phyloP scores from a whole-genome alignment of 2,113 vertebrate species.

The Thamnophis sirtalis region DNA sequence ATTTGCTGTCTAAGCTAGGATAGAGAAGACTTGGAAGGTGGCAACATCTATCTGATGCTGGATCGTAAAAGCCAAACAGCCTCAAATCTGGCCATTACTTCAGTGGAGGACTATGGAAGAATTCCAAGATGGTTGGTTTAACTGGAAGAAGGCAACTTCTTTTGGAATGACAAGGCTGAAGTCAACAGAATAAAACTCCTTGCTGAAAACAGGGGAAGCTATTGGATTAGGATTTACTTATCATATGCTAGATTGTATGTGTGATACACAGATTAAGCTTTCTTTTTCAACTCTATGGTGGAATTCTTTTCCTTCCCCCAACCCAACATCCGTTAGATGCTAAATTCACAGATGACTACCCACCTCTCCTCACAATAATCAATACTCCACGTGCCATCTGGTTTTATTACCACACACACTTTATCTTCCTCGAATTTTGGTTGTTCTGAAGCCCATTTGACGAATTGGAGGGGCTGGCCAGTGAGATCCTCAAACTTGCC shows the following conservation, averaged over 20 bases:
- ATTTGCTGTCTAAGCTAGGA: background rate
- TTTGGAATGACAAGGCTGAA: background rate
- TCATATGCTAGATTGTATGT: background rate
- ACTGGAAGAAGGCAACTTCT: background rate
- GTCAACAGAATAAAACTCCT: background rate
- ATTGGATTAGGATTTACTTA: background rate
- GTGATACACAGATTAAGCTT: background rate
- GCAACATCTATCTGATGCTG: background rate
- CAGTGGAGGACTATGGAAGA: background rate
- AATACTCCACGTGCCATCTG: background rate
- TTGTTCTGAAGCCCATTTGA: background rate
- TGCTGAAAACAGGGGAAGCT: background rate
- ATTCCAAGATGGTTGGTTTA: background rate
- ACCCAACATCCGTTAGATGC: background rate
- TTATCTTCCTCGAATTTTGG: background rate
- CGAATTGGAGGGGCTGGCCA: background rate
- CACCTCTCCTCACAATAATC: rapidly evolving
- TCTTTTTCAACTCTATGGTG: background rate
- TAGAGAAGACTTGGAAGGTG: background rate
- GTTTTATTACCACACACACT: background rate
- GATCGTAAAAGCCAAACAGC: background rate
- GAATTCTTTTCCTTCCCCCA: background rate
- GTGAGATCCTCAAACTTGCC: background rate
- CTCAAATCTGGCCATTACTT: background rate
- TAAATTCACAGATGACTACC: conserved; percentile 15